Base-by-base conservation (phyloP, 2,113 vertebrate species). In the Lycaon pictus region DNA sequence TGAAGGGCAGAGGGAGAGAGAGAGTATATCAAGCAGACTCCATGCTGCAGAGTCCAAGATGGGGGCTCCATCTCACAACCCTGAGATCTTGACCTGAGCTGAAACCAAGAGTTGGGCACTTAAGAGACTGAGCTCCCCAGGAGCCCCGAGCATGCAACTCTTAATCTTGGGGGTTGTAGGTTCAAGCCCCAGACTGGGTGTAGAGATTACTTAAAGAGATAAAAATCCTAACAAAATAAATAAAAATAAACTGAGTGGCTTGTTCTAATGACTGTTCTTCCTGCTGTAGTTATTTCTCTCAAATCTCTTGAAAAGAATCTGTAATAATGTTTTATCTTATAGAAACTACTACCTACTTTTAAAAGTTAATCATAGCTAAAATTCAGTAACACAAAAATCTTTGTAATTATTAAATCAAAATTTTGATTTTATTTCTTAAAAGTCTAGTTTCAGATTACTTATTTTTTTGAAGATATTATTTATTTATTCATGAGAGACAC, bases 371-470 rank as follows among this genome's bases (percentile, higher is more conserved):
- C 12, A 87, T 32, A 11, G 5, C 2, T 87, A 76, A 92, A 56
- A 97, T 93, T 88, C 11, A 91, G n/a, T 87, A 90, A 53, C 15
- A 93, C 63, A 90, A 74, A 71, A 48, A 43, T 76, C 32, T 67
- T 22, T 43, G 2, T 37, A n/a, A 22, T 56, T 27, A 43, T 22
- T 35, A 32, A 71, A 51, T 74, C 22, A 69, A 93, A 88, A 53
- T 58, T 88, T 29, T 25, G 10, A 74, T 48, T 48, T 82, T 79
- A 43, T 76, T 88, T 69, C 32, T 93, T 48, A 96, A 62, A 89
- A 5, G 0, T 90, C 11, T 88, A 96, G 77, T 88, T 74, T 10
- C 16, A 62, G 7, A 79, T 62, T 74, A 79, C 12, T 60, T 87
- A 58, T 88, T 88, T 43, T 43, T 43, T 43, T 43, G 6, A 43